phyloP scores from a whole-genome alignment of 2,888 invertebrate species.

The Hydroisotoma schaefferi region DNA sequence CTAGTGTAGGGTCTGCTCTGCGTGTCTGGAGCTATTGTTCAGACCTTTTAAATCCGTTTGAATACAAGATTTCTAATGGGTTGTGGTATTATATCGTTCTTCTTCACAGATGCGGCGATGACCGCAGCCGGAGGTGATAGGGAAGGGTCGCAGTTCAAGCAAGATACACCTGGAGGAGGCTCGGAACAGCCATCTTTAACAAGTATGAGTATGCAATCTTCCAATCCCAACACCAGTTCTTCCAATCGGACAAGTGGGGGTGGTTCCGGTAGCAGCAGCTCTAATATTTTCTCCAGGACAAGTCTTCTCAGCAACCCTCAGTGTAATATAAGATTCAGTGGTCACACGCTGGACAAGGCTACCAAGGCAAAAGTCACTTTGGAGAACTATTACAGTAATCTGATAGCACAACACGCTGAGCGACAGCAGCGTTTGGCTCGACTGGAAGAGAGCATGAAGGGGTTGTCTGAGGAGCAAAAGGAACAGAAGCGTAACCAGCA shows the following conservation, averaged over 20 bases:
- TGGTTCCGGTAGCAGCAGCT: neutral
- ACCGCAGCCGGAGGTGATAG: constrained; percentile 43
- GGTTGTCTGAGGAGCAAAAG: constrained; percentile 88
- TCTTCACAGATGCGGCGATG: constrained; percentile 41
- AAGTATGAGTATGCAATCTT: constrained; percentile 13
- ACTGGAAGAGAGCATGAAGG: constrained; percentile 92
- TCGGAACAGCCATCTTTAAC: constrained; percentile 17
- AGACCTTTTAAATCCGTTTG: too few relatives aligned
- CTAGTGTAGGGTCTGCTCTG: neutral
- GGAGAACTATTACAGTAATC: constrained; percentile 98
- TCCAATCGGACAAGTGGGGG: constrained; percentile 8
- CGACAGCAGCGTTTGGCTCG: constrained; percentile 87
- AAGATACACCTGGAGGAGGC: constrained; percentile 22
- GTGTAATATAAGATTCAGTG: constrained; percentile 85
- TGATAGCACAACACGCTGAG: constrained; percentile 95
- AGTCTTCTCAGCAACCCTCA: constrained; percentile 50
- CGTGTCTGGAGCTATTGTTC: too few relatives aligned
- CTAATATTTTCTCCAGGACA: constrained; percentile 28
- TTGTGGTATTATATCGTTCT: constrained; percentile 17
- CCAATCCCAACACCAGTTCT: neutral
- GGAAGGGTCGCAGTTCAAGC: constrained; percentile 34
- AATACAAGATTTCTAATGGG: constrained; percentile 3
- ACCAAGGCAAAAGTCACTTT: constrained; percentile 97
- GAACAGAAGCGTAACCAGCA: constrained; percentile 91
- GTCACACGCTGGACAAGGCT: constrained; percentile 96